phyloP scores from a whole-genome alignment of 2,113 vertebrate genomes.

The Ginglymostoma cirratum region DNA sequence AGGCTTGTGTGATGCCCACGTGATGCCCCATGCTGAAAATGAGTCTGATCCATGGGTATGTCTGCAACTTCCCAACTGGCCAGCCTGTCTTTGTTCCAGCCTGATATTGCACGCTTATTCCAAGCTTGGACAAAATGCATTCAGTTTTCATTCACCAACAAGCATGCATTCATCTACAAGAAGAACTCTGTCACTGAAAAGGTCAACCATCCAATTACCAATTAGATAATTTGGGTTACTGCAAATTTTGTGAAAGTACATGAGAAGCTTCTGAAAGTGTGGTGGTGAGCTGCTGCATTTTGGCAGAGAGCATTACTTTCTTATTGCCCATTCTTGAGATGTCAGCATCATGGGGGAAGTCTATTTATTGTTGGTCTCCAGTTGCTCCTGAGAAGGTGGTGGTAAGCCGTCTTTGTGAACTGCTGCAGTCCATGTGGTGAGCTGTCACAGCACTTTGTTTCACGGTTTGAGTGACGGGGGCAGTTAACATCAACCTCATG shows the following conservation, averaged over 20 bases:
- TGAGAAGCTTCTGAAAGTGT: background rate
- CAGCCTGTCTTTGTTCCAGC: too few species aligned
- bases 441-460: background rate
- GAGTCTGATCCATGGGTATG: background rate
- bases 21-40: background rate
- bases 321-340: background rate
- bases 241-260: background rate
- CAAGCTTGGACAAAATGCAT: background rate
- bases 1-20: background rate
- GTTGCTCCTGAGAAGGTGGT: background rate
- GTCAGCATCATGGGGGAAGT: background rate
- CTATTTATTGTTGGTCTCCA: background rate
- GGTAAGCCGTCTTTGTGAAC: background rate
- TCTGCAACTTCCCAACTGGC: background rate
- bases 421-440: background rate
- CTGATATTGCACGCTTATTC: background rate
- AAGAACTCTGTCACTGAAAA: background rate
- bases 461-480: background rate
- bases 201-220: background rate
- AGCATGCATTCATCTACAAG: too few species aligned
- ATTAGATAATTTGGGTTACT: background rate
- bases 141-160: background rate
- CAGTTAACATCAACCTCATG: background rate
- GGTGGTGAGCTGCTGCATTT: background rate
- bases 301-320: background rate